phyloP scores from a whole-genome alignment of 1,140 invertebrate genomes.

The Drosophila melanica region DNA sequence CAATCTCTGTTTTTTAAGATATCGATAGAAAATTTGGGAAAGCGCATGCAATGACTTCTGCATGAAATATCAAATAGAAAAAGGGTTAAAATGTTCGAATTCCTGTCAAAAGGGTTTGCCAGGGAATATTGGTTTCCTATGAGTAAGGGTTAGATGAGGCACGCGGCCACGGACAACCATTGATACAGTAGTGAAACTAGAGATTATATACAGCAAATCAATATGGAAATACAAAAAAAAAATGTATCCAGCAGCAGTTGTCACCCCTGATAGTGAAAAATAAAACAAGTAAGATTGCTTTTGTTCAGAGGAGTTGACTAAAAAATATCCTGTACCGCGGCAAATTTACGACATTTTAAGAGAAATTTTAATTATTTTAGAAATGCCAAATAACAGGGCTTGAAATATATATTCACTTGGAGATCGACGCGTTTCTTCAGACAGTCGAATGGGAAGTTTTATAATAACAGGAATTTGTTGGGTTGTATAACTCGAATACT shows the following conservation, averaged over 20 bases:
- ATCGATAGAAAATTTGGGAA: conserved; percentile 17
- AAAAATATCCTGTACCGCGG: not conserved
- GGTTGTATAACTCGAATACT: too few species aligned
- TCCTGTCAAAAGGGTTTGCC: conserved; percentile 16
- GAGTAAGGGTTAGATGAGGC: conserved; percentile 28
- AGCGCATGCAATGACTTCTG: conserved; percentile 26
- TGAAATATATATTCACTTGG: too few species aligned
- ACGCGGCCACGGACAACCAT: conserved; percentile 6
- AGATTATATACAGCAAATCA: conserved; percentile 52
- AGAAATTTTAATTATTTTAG: too few species aligned
- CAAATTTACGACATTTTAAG: too few species aligned
- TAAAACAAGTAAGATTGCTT: conserved; percentile 2
- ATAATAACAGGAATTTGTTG: too few species aligned
- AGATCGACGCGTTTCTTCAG: too few species aligned
- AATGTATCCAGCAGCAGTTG: conserved; percentile 58
- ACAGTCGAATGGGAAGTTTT: too few species aligned
- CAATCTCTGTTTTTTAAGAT: not conserved
- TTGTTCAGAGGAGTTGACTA: not conserved
- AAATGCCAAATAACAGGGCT: too few species aligned
- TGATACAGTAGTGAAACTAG: conserved; percentile 23
- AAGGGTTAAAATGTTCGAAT: conserved; percentile 54
- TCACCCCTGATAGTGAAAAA: conserved; percentile 60
- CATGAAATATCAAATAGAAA: conserved; percentile 48
- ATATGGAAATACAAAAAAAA: conserved; percentile 64
- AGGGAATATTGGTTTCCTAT: conserved; percentile 21